phyloP scores from a whole-genome alignment of 1,140 invertebrate genomes.

The Drosophila watanabei region DNA sequence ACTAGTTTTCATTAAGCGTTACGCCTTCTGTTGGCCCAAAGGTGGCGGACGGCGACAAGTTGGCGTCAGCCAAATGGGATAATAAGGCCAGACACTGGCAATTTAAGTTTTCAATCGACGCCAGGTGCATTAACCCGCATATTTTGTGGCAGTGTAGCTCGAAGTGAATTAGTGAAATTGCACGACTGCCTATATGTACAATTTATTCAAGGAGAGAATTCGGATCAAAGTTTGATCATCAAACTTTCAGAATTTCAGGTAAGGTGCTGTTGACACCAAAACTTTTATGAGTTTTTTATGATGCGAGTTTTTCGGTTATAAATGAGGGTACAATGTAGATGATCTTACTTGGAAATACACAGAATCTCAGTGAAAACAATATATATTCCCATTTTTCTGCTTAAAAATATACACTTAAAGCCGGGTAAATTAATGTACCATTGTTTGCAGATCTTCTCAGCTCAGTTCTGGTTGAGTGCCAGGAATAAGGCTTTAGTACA shows the following conservation, averaged over 20 bases:
- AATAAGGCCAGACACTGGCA: conserved; percentile 53
- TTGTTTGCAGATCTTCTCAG: background rate
- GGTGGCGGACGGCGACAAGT: conserved; percentile 65
- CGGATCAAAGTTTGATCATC: conserved; percentile 23
- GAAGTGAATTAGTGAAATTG: conserved; percentile 9
- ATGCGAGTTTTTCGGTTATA: conserved; percentile 10
- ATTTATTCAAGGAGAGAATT: conserved; percentile 2
- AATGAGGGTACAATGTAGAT: conserved; percentile 16
- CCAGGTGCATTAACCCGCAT: conserved; percentile 47
- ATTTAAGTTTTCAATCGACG: conserved; percentile 20
- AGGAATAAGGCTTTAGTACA: background rate
- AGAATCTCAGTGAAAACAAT: background rate
- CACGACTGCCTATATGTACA: background rate
- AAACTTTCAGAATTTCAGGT: conserved; percentile 30
- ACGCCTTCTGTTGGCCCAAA: conserved; percentile 44
- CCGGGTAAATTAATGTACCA: conserved; percentile 7
- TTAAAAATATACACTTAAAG: background rate
- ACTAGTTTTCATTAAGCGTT: conserved; percentile 57
- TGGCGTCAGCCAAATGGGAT: conserved; percentile 73
- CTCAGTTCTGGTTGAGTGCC: conserved; percentile 11
- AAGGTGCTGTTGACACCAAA: conserved; percentile 37
- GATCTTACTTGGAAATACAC: conserved; percentile 13
- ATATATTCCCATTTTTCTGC: background rate
- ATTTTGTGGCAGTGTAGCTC: conserved; percentile 12
- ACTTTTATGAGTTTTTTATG: conserved; percentile 35